Base-by-base conservation (phyloP, 2,797 vertebrate genomes). In the Tragopan temminckii region DNA sequence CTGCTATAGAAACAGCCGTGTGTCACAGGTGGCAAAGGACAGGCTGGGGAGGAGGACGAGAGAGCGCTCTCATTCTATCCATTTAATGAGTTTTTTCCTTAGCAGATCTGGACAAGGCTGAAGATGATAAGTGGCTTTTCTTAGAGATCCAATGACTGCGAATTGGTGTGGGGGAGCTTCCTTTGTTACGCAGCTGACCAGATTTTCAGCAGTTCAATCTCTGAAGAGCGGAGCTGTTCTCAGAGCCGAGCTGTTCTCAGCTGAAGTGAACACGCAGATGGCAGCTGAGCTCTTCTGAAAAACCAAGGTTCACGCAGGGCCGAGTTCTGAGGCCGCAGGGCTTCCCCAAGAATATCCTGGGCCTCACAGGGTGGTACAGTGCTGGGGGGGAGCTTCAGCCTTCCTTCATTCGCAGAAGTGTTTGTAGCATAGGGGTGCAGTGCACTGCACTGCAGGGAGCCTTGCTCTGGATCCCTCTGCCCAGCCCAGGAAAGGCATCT, bases 11-110 rank as follows among this genome's bases (percentile, higher is more conserved):
- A 79, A 71, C 70, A 66, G 23, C 74, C n/a, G 24, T 17, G 20
- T 46, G 50, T 66, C 82, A 66, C 70, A 78, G 91, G 76, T 67
- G 67, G 90, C 85, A 91, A 79, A 74, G 24, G 25, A 48, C 79
- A 83, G 36, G 50, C 45, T 4, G 4, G 53, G 53, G n/a, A 61
- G 68, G 71, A 89, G 66, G 33, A 84, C 53, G 31, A 75, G 27
- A 86, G 58, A 75, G 67, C 80, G 43, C 83, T 70, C 70, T 69
- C 86, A 64, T 92, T 91, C 78, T 88, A 74, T 77, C 75, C 67
- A 1, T 88, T 91, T 88, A 90, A 93, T 91, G 83, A 94, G 64
- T 77, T 93, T 77, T 69, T 91, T 88, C 88, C 88, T 89, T 94
- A 90, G 74, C 78, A 46, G 46, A 79, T 91, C 80, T 80, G 68